Evolutionary conservation across 2,113 vertebrate genomes (phyloP).

Genomic region (Paradoxurus hermaphroditus): DNA sequence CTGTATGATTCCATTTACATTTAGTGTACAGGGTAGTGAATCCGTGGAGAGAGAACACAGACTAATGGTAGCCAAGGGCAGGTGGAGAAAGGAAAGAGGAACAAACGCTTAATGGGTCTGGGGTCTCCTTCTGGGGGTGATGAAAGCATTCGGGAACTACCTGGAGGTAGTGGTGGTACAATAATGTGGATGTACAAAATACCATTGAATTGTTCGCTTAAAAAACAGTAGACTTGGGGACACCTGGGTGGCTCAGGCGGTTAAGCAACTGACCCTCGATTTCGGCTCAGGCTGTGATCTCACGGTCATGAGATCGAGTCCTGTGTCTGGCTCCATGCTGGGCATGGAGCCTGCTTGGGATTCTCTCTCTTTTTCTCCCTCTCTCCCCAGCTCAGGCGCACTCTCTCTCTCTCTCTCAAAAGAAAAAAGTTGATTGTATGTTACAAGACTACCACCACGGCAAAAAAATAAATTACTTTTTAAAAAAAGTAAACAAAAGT

Average conservation of each 20-base stretch:
- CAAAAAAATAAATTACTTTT: neutral
- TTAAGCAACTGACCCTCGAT: no score
- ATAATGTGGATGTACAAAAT: neutral
- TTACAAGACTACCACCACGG: neutral
- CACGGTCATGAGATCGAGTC: no score
- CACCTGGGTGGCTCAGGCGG: no score
- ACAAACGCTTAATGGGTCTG: no score
- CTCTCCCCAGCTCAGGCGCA: no score
- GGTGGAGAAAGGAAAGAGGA: neutral
- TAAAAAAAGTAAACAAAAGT: neutral
- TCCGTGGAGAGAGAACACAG: neutral
- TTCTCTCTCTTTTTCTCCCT: no score
- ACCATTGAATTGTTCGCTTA: neutral
- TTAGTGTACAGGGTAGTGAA: neutral
- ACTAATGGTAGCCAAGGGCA: fast-evolving
- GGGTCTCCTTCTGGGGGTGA: neutral
- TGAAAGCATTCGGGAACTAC: neutral
- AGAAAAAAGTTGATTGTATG: neutral
- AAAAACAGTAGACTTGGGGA: neutral
- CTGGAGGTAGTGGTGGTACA: neutral
- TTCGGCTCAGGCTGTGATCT: no score
- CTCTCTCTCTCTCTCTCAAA: no score
- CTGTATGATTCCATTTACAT: neutral
- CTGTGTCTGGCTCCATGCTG: no score
- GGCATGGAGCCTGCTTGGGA: no score